phyloP scores from a whole-genome alignment of 2,797 vertebrate genomes.

The Muraenolepis orangiensis region DNA sequence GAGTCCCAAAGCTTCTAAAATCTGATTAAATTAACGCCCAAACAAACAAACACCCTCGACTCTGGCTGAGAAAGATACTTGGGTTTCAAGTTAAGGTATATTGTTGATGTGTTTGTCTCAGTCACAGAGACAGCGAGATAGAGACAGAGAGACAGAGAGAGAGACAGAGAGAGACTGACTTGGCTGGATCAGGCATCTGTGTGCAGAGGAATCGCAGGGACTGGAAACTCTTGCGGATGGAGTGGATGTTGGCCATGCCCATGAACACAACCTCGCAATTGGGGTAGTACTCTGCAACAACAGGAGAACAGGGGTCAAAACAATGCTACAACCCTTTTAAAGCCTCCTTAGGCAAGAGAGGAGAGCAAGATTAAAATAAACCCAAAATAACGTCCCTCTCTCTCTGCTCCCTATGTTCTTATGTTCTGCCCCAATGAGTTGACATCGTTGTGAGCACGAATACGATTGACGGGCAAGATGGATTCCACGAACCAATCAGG shows the following conservation, averaged over 20 bases:
- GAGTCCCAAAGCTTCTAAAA: not conserved
- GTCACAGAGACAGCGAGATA: not conserved
- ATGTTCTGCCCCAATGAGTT: not conserved
- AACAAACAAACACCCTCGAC: not conserved
- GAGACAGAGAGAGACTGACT: slow-evolving; percentile 75
- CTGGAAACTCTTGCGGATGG: slow-evolving; percentile 98
- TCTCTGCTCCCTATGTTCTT: not conserved
- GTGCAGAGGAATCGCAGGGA: slow-evolving; percentile 94
- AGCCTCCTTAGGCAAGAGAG: not conserved
- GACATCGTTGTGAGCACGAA: not conserved
- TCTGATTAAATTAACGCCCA: not conserved
- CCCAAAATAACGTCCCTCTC: not conserved
- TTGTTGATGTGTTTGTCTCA: not conserved
- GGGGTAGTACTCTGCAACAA: slow-evolving; percentile 90
- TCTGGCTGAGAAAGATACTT: not conserved
- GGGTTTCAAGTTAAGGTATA: not conserved
- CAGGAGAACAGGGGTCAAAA: slow-evolving; percentile 3
- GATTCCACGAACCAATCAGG: not conserved
- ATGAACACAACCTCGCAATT: slow-evolving; percentile 99
- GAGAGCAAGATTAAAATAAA: not conserved
- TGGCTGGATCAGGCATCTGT: slow-evolving; percentile 97
- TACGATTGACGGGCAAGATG: not conserved
- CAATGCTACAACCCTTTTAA: not conserved
- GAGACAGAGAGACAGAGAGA: slow-evolving; percentile 14
- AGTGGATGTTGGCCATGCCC: slow-evolving; percentile 99